phyloP scores from a whole-genome alignment of 2,888 invertebrate genomes.

The Azorinus chamasolen region DNA sequence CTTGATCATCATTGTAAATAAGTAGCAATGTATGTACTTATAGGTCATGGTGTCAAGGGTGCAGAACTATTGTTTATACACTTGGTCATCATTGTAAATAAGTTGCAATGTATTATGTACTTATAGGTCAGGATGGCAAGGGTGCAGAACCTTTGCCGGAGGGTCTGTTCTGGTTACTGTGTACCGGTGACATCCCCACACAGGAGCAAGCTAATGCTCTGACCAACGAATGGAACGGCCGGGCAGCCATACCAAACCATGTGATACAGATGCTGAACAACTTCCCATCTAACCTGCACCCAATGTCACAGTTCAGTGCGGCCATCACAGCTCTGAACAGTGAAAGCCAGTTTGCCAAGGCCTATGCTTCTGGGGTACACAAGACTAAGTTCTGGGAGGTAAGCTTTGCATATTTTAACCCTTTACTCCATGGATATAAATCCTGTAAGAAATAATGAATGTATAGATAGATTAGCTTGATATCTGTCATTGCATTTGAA shows the following conservation, averaged over 20 bases:
- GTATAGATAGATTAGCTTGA: no score
- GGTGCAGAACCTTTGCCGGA: conserved; percentile 96
- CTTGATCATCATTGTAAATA: no score
- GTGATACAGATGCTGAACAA: conserved; percentile 97
- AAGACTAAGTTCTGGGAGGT: conserved; percentile 97
- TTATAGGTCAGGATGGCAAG: conserved; percentile 54
- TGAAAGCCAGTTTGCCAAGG: conserved; percentile 96
- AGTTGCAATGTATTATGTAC: no score
- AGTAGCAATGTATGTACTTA: no score
- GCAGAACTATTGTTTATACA: no score
- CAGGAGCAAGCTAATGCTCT: conserved; percentile 90
- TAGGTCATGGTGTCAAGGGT: no score
- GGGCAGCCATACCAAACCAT: conserved; percentile 96
- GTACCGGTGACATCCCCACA: conserved; percentile 95
- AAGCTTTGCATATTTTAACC: conserved; percentile 39
- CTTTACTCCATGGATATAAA: no score
- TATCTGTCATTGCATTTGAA: no score
- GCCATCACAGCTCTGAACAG: conserved; percentile 96
- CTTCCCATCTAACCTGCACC: conserved; percentile 95
- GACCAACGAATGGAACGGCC: conserved; percentile 92
- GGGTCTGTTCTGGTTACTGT: conserved; percentile 96
- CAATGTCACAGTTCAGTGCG: conserved; percentile 97
- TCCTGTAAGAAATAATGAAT: no score
- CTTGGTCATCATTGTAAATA: no score
- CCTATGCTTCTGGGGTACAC: conserved; percentile 95